Evolutionary conservation across 2,113 vertebrate species (phyloP).

Genomic region (Synodontis membranacea): DNA sequence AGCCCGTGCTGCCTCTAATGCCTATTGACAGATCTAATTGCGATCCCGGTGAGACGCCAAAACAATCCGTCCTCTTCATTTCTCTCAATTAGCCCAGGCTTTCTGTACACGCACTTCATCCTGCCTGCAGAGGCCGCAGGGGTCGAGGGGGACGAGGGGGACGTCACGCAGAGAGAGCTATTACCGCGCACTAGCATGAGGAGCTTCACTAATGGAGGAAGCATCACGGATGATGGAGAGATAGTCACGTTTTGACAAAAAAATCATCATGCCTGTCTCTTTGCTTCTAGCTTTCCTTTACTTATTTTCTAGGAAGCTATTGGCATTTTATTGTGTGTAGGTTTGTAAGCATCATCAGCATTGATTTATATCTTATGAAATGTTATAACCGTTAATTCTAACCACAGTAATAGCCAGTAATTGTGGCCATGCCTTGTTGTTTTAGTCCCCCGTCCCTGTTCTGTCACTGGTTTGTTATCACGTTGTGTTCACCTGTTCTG

Average conservation of each 20-base stretch:
- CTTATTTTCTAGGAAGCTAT: neutral
- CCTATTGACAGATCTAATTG: constrained; percentile 67
- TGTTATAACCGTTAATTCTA: neutral
- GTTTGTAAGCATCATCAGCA: neutral
- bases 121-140: neutral
- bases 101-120: constrained; percentile 20
- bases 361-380: neutral
- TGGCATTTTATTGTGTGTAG: neutral
- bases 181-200: neutral
- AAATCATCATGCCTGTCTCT: neutral
- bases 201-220: neutral
- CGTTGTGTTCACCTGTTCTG: too few relatives aligned
- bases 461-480: too few relatives aligned
- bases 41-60: constrained; percentile 57
- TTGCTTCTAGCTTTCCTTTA: neutral
- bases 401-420: neutral
- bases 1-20: constrained; percentile 44
- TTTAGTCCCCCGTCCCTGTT: too few relatives aligned
- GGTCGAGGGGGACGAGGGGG: constrained; percentile 1
- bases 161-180: neutral
- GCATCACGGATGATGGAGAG: constrained; percentile 2
- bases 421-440: too few relatives aligned
- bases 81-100: constrained; percentile 55
- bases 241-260: too few relatives aligned
- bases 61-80: constrained; percentile 60